These are phyloP conservation scores for Phalloptychus januarius DNA, from an alignment of 2,797 vertebrate species.

Conservation along the genomic window DNA sequence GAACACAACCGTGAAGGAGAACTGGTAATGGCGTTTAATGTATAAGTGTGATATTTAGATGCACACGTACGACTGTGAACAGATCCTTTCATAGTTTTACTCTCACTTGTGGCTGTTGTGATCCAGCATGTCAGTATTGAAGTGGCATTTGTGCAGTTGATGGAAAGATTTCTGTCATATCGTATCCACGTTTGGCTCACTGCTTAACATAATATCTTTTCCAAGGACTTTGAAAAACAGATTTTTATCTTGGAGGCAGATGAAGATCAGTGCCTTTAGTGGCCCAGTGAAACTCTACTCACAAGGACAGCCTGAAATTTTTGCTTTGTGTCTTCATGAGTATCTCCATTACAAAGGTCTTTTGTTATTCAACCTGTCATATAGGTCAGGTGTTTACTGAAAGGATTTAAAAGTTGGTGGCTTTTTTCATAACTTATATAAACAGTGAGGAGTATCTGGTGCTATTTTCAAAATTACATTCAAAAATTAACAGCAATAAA, in stretches of 20 bases:
- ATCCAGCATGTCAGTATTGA: background rate
- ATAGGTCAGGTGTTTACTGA: background rate
- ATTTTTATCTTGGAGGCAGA: background rate
- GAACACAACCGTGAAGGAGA: background rate
- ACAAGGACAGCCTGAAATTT: background rate
- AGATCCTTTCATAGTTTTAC: background rate
- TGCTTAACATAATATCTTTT: background rate
- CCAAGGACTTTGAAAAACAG: background rate
- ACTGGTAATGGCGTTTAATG: background rate
- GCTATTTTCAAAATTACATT: background rate
- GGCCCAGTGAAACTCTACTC: background rate
- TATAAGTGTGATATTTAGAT: background rate
- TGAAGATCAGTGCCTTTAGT: background rate
- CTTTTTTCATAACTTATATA: background rate
- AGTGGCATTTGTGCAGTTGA: background rate
- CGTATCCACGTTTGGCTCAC: background rate
- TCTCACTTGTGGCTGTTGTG: background rate
- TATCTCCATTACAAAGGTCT: background rate
- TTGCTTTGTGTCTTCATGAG: background rate
- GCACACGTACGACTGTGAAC: background rate
- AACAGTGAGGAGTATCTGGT: background rate
- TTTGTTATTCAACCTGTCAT: background rate
- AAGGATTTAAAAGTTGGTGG: background rate
- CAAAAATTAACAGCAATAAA: background rate
- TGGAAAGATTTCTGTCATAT: background rate